Evolutionary conservation across 2,113 vertebrate species (phyloP), one percentile per base, ranked within the genome.

Genomic region (Salvelinus namaycush): DNA sequence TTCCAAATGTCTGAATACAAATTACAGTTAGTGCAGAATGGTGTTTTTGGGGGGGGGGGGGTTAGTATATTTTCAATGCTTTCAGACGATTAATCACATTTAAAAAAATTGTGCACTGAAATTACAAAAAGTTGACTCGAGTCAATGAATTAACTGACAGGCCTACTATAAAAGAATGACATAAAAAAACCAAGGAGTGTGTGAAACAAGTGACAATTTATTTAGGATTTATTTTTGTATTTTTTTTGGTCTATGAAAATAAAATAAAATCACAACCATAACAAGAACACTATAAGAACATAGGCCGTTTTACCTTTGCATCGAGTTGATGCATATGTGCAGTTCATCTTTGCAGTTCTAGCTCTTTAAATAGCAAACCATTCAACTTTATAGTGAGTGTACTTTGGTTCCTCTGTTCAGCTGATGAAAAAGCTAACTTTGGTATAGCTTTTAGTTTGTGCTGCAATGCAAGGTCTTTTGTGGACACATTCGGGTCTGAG

Each of bases 141-240:
- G 34, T 34, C 39, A 44, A 11, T 39, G 0, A 44, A 44, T 44
- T 11, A 44, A 12, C 7, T 39, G 39, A 39, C 39, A 39, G 39
- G 7, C 39, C 2, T 11, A 44, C 9, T 44, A 2, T 44, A 44
- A 44, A 44, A 44, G 12, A 1, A 44, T 44, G 39, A 11, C 9
- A 1, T 12, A 0, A 44, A 44, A 39, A 12, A 44, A 11, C 2
- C 1, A 12, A 8, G n/a, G 60, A 11, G 60, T 22, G n/a, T 29
- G 64, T 66, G 64, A 29, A 66, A 66, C 24, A 66, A 66, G 26
- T 67, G 24, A 67, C 26, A 29, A 29, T 67, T 67, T 67, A 66
- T 27, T 66, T 11, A 16, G 8, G 18, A 11, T 62, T 62, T 62
- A 0, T 62, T 13, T 18, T 66, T 29, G 26, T 14, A 1, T 16